Base-by-base conservation (phyloP, 2,888 invertebrate species). In the Polyommatus icarus region DNA sequence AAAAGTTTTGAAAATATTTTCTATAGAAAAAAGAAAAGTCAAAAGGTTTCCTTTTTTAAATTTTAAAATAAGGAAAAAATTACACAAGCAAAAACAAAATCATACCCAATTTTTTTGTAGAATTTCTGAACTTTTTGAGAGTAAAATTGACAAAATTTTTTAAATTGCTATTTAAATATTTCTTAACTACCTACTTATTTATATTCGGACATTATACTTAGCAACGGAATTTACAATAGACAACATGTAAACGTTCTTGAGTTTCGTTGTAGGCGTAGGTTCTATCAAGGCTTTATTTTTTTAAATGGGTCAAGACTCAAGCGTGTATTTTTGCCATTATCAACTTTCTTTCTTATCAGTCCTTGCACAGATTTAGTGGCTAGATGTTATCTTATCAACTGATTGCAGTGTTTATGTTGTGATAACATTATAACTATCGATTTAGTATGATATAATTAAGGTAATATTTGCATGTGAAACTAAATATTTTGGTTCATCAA, bases 281-380 rank as follows among this genome's bases (percentile, higher is more conserved):
- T 67, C 24, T 12, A 67, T 15, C 61, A 67, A 67, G 15, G 29
- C 15, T 67, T 6, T 12, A 15, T 67, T 67, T 67, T 67, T 67
- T 67, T 18, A 18, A 67, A 29, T 67, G 24, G 29, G 67, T 67
- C 29, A 32, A 32, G 32, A 32, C 32, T 32, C 32, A 32, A 15
- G 29, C 29, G 29, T 67, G 67, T 29, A 29, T 67, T 32, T 24
- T 67, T 67, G 29, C 29, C 15, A 15, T 18, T 15, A 32, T 32
- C 29, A 15, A 32, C 67, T 67, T 67, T 67, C 67, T 67, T 67
- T 67, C 15, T 67, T 67, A 67, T 67, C 67, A 67, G 15, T 24
- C 67, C 67, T 67, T 67, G 67, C 29, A 67, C 29, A 67, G 67
- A 32, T 67, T 67, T 67, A 67, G 67, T 18, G 67, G 29, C 67